phyloP scores from a whole-genome alignment of 2,888 invertebrate genomes.

The Noctua fimbriata region DNA sequence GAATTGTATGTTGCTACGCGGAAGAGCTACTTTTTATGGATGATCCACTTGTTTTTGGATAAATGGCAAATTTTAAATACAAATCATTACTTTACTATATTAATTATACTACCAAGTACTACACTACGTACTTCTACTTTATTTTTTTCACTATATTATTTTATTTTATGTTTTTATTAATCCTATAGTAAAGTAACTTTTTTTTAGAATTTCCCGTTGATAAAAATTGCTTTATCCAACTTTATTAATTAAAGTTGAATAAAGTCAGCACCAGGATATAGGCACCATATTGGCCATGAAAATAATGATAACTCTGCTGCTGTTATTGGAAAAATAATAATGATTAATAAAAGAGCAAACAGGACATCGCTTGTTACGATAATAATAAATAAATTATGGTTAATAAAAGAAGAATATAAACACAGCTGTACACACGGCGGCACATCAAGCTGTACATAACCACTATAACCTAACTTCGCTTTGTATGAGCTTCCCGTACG shows the following conservation, averaged over 20 bases:
- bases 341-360: not conserved
- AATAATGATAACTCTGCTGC: too few species aligned
- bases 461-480: too few species aligned
- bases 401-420: slow-evolving; percentile 6
- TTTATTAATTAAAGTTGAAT: not conserved
- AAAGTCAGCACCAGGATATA: not conserved
- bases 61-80: not conserved
- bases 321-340: not conserved
- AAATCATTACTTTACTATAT: too few species aligned
- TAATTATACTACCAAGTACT: too few species aligned
- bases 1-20: slow-evolving; percentile 1
- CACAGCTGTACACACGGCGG: not conserved
- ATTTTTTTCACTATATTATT: too few species aligned
- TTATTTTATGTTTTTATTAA: too few species aligned
- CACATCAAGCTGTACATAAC: too few species aligned
- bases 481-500: too few species aligned
- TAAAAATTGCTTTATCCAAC: too few species aligned
- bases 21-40: not conserved
- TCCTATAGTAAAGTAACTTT: too few species aligned
- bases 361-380: slow-evolving; percentile 10
- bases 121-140: too few species aligned
- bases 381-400: slow-evolving; percentile 6
- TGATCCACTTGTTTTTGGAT: not conserved
- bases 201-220: too few species aligned
- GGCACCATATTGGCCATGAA: not conserved